Conservation (phyloP, 2,113 vertebrate genomes). For the Neodontobutis hainanensis region DNA sequence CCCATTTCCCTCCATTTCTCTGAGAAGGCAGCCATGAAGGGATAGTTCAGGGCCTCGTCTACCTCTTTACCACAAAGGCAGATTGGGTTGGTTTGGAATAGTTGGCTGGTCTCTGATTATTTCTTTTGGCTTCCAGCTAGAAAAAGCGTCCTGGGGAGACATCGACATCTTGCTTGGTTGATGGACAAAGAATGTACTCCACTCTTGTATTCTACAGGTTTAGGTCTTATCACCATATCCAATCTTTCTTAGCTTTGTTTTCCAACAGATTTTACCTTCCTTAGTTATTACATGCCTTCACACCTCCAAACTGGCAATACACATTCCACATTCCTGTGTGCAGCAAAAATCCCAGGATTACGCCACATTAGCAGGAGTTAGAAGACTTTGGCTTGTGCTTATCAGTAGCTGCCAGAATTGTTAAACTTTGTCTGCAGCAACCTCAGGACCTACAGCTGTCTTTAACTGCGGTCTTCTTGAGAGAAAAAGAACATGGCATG, state of each 20-base stretch:
- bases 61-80: background rate
- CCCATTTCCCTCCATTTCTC: background rate
- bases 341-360: conserved; percentile 19
- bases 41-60: conserved; percentile 20
- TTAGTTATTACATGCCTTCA: background rate
- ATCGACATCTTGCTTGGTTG: too few species aligned
- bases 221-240: background rate
- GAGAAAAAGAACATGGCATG: conserved; percentile 32
- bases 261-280: background rate
- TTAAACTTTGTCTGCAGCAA: conserved; percentile 39
- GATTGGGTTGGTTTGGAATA: too few species aligned
- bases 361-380: conserved; percentile 19
- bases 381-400: conserved; percentile 53
- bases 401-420: conserved; percentile 36
- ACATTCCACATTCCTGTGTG: conserved; percentile 20
- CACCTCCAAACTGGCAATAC: conserved; percentile 2
- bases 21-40: conserved; percentile 12
- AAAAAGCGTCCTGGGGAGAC: too few species aligned
- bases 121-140: too few species aligned
- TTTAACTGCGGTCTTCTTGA: conserved; percentile 36
- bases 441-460: conserved; percentile 30
- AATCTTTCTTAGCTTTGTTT: conserved; percentile 16
- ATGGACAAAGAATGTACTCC: too few species aligned
- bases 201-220: too few species aligned
- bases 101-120: too few species aligned